phyloP scores from a whole-genome alignment of 2,888 invertebrate species.

The Aquatica leii region DNA sequence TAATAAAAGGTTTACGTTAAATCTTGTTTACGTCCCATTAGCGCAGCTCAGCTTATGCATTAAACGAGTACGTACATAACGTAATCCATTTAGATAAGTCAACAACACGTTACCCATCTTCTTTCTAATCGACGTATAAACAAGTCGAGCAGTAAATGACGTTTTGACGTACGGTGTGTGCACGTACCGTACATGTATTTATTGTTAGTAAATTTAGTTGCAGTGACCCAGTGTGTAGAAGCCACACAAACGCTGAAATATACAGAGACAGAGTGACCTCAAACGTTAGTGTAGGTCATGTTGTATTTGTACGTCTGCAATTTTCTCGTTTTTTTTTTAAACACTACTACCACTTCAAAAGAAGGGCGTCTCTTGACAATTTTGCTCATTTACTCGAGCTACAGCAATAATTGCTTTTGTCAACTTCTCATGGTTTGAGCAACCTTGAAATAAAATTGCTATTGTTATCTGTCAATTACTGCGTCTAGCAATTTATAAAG shows the following conservation, averaged over 20 bases:
- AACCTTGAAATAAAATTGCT: conserved; percentile 29
- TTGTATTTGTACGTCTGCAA: conserved; percentile 30
- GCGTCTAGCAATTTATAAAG: conserved; percentile 29
- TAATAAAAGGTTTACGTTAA: conserved; percentile 33
- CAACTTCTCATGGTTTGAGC: conserved; percentile 22
- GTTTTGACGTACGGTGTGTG: conserved; percentile 11
- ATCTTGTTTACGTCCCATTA: conserved; percentile 34
- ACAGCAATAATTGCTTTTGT: not conserved
- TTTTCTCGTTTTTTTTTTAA: conserved; percentile 20
- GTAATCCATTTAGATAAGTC: conserved; percentile 27
- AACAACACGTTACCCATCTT: conserved; percentile 16
- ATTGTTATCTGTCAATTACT: conserved; percentile 34
- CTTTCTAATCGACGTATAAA: conserved; percentile 17
- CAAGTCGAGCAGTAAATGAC: conserved; percentile 20
- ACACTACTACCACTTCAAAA: conserved; percentile 3
- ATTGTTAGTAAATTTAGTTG: conserved; percentile 28
- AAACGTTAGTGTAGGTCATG: conserved; percentile 40
- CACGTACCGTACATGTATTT: too few species aligned
- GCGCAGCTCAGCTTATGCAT: conserved; percentile 23
- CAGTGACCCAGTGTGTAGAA: conserved; percentile 35
- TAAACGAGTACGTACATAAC: conserved; percentile 3
- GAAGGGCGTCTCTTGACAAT: not conserved
- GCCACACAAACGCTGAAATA: conserved; percentile 33
- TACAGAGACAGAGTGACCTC: conserved; percentile 36
- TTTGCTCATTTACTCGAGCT: conserved; percentile 16